Percentiles rank a stretch among this genome's conserved stretches.
These are phyloP conservation scores for Hydrocynus forskahlii DNA, from an alignment of 2,797 vertebrate species.

Conservation along the genomic window DNA sequence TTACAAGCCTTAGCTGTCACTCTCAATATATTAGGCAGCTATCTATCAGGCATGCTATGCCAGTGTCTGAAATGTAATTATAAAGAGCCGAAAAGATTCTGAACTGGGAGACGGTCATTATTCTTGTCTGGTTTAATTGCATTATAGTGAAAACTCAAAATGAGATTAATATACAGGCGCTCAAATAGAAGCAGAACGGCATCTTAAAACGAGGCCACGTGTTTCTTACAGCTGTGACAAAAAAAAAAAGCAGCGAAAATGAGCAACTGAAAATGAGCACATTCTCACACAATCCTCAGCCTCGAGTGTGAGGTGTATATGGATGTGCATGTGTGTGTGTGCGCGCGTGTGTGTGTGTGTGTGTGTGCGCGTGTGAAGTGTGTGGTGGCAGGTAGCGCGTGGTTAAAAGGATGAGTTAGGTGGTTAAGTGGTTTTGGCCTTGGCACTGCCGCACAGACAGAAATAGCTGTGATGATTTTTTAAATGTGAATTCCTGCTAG, in stretches of 20 bases:
- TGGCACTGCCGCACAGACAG: slow-evolving; percentile 37
- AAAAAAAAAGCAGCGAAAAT: slow-evolving; percentile 33
- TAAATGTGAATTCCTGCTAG: slow-evolving; percentile 41
- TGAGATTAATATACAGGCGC: not conserved
- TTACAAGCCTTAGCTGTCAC: slow-evolving; percentile 38
- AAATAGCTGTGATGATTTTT: slow-evolving; percentile 49
- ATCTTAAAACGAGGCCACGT: not conserved
- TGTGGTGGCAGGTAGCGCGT: slow-evolving; percentile 42
- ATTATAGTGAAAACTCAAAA: slow-evolving; percentile 16
- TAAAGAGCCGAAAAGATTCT: slow-evolving; percentile 12
- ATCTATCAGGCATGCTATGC: slow-evolving; percentile 38
- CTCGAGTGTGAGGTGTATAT: slow-evolving; percentile 40
- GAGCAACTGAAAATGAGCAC: slow-evolving; percentile 33
- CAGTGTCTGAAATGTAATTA: slow-evolving; percentile 30
- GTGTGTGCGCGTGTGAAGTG: slow-evolving; percentile 21
- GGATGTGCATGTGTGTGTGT: not conserved
- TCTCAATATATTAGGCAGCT: slow-evolving; percentile 36
- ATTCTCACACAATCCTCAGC: slow-evolving; percentile 38
- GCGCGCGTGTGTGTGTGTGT: slow-evolving; percentile 1
- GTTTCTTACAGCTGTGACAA: slow-evolving; percentile 17
- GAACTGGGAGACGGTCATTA: slow-evolving; percentile 8
- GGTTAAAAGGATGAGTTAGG: slow-evolving; percentile 54
- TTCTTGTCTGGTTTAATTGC: slow-evolving; percentile 35
- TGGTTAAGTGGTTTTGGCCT: slow-evolving; percentile 56
- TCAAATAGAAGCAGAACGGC: not conserved